Conservation (phyloP, 2,797 vertebrate genomes). For the Tenualosa thibaudeaui region DNA sequence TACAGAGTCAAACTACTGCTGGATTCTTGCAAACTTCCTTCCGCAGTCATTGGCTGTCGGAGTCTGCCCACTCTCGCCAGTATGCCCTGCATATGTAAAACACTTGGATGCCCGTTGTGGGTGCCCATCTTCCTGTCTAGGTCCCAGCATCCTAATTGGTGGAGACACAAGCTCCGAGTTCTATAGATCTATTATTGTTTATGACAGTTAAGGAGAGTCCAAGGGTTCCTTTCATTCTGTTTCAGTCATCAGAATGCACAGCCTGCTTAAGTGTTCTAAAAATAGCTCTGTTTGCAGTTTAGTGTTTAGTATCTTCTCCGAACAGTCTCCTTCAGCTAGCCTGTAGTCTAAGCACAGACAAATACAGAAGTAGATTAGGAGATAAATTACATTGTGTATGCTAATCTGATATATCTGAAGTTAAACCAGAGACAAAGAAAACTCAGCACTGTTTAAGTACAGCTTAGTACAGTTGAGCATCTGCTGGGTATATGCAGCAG, state of each 20-base stretch:
- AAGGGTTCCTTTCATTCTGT: not conserved
- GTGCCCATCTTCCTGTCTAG: not conserved
- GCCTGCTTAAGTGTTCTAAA: slow-evolving; percentile 19
- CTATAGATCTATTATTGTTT: not conserved
- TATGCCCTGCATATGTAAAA: not conserved
- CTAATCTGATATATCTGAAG: too few species aligned
- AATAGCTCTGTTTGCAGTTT: not conserved
- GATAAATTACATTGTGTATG: not conserved
- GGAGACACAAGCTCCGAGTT: not conserved
- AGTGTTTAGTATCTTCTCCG: not conserved
- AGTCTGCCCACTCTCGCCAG: not conserved
- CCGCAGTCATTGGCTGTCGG: not conserved
- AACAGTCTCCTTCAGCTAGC: too few species aligned
- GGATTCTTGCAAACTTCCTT: not conserved
- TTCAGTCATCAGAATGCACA: slow-evolving; percentile 8
- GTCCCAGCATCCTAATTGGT: not conserved
- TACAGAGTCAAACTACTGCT: not conserved
- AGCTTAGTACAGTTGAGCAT: too few species aligned
- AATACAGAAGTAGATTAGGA: too few species aligned
- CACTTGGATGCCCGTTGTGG: not conserved
- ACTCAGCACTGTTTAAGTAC: too few species aligned
- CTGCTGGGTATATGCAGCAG: too few species aligned
- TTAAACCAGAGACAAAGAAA: too few species aligned
- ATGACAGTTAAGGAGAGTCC: not conserved
- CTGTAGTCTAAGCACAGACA: too few species aligned